phyloP scores from a whole-genome alignment of 2,888 invertebrate genomes.

The Cosmopolites sordidus region DNA sequence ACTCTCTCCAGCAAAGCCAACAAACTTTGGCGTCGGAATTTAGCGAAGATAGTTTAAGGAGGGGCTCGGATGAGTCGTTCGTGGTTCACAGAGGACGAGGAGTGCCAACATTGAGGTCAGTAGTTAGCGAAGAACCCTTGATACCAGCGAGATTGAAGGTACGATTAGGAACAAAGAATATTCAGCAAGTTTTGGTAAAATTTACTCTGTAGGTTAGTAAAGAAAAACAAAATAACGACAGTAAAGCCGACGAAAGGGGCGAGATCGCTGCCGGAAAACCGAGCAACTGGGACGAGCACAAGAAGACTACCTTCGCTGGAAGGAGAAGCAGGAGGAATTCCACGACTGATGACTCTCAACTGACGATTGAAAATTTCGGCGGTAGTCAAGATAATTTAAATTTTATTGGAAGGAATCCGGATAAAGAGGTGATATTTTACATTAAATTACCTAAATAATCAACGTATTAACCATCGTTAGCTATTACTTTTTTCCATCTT shows the following conservation, averaged over 20 bases:
- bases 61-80: slow-evolving; percentile 65
- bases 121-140: slow-evolving; percentile 55
- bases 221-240: slow-evolving; percentile 60
- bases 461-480: no score
- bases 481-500: no score
- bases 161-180: not conserved
- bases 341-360: slow-evolving; percentile 79
- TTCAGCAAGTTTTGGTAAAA: not conserved
- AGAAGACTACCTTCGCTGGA: slow-evolving; percentile 72
- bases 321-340: slow-evolving; percentile 81
- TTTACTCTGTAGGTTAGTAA: slow-evolving; percentile 51
- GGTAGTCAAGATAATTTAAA: slow-evolving; percentile 87
- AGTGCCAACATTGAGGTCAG: slow-evolving; percentile 72
- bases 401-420: slow-evolving; percentile 78
- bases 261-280: slow-evolving; percentile 74
- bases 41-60: slow-evolving; percentile 36
- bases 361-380: slow-evolving; percentile 90
- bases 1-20: slow-evolving; percentile 45
- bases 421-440: slow-evolving; percentile 69
- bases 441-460: no score
- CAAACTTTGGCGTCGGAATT: slow-evolving; percentile 46
- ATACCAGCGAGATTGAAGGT: slow-evolving; percentile 47
- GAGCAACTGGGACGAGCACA: slow-evolving; percentile 75
- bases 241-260: slow-evolving; percentile 66
- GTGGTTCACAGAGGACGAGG: slow-evolving; percentile 77